Conservation (phyloP, 2,797 vertebrate genomes). For the Saxicola maurus region DNA sequence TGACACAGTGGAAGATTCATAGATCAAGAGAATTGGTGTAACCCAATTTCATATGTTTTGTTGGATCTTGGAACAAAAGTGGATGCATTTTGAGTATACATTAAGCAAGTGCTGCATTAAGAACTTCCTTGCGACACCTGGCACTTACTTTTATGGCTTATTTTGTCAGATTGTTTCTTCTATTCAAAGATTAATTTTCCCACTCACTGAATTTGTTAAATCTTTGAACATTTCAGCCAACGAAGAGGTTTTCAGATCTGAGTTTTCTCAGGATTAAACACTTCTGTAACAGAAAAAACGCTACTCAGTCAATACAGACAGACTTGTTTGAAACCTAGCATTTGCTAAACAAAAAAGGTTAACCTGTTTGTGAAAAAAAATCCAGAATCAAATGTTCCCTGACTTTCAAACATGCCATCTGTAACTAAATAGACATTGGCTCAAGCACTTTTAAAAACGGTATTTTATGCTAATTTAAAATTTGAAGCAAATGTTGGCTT, state of each 20-base stretch:
- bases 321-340: not conserved
- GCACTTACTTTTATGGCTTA: slow-evolving; percentile 59
- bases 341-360: not conserved
- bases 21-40: slow-evolving; percentile 70
- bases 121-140: slow-evolving; percentile 56
- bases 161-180: slow-evolving; percentile 61
- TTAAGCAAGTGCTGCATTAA: slow-evolving; percentile 58
- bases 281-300: slow-evolving; percentile 3
- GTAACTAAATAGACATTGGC: not conserved
- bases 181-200: slow-evolving; percentile 64
- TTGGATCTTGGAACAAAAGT: slow-evolving; percentile 65
- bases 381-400: not conserved
- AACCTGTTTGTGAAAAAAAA: not conserved
- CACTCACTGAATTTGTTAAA: slow-evolving; percentile 63
- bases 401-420: not conserved
- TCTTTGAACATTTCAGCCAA: slow-evolving; percentile 58
- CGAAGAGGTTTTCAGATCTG: slow-evolving; percentile 50
- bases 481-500: not conserved
- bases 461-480: not conserved
- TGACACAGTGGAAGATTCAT: slow-evolving; percentile 62
- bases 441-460: not conserved
- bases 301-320: slow-evolving; percentile 34
- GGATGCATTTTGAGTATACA: slow-evolving; percentile 62
- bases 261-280: slow-evolving; percentile 52
- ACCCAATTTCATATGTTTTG: slow-evolving; percentile 71